phyloP scores from a whole-genome alignment of 2,797 vertebrate genomes.

The Typhlichthys eigenmanni region DNA sequence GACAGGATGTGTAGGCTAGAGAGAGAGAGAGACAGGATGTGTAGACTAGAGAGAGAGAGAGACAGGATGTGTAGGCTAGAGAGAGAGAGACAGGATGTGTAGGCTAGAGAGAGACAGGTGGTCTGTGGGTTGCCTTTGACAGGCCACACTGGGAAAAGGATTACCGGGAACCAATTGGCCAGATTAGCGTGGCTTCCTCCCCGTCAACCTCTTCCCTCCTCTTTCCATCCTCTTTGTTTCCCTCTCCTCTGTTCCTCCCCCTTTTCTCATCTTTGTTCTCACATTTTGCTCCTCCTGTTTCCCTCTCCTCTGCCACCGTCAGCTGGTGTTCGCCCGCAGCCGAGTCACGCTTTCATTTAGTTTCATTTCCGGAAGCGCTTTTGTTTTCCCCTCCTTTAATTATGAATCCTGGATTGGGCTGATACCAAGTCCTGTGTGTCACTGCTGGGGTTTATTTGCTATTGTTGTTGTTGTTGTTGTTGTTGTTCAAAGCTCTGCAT shows the following conservation, averaged over 20 bases:
- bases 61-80: neutral
- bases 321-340: conserved; percentile 18
- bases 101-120: conserved; percentile 6
- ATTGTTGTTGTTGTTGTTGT: conserved; percentile 67
- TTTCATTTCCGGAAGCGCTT: conserved; percentile 59
- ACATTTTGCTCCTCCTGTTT: neutral
- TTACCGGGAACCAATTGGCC: conserved; percentile 73
- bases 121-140: neutral
- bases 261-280: conserved; percentile 14
- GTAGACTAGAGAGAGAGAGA: neutral
- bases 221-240: neutral
- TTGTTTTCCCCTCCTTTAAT: conserved; percentile 62
- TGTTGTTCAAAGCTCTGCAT: conserved; percentile 73
- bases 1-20: neutral
- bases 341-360: conserved; percentile 49
- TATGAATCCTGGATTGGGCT: conserved; percentile 70
- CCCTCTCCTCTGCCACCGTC: conserved; percentile 31
- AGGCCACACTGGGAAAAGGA: conserved; percentile 48
- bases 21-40: too few relatives aligned
- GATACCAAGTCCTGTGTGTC: conserved; percentile 68
- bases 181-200: conserved; percentile 70
- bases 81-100: conserved; percentile 12
- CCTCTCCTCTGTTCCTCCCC: neutral
- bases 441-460: conserved; percentile 71
- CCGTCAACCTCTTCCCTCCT: conserved; percentile 37